These are phyloP conservation scores for Gallinago undulata DNA, from an alignment of 2,113 vertebrate genomes.

Conservation along the genomic window DNA sequence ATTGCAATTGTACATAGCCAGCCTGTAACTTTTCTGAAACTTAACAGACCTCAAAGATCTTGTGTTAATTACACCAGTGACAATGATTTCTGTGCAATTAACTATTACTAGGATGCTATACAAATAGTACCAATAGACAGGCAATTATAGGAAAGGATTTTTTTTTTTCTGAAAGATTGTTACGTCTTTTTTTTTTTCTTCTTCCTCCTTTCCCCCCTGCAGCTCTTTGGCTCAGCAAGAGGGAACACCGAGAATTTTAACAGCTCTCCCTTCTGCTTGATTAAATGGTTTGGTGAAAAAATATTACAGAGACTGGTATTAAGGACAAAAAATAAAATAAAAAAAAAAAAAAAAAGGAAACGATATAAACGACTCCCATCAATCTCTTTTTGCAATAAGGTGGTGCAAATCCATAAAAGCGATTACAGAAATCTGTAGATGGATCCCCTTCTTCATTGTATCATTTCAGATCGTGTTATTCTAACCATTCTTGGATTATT, in stretches of 20 bases:
- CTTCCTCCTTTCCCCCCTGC: slow-evolving; percentile 56
- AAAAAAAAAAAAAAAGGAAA: slow-evolving; percentile 48
- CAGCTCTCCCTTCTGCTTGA: slow-evolving; percentile 94
- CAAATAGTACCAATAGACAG: neutral
- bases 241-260: slow-evolving; percentile 92
- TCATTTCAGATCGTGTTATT: slow-evolving; percentile 79
- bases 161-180: slow-evolving; percentile 26
- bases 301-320: slow-evolving; percentile 69
- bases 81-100: neutral
- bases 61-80: neutral
- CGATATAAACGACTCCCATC: slow-evolving; percentile 67
- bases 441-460: slow-evolving; percentile 85
- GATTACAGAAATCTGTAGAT: slow-evolving; percentile 84
- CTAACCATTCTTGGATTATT: slow-evolving; percentile 77
- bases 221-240: slow-evolving; percentile 94
- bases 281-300: slow-evolving; percentile 67
- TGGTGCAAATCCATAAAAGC: slow-evolving; percentile 80
- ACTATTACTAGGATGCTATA: neutral
- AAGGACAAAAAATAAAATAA: slow-evolving; percentile 58
- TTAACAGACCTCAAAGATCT: slow-evolving; percentile 4
- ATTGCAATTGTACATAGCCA: neutral
- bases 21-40: slow-evolving; percentile 24
- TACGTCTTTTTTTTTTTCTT: slow-evolving; percentile 15
- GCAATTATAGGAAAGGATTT: neutral
- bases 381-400: slow-evolving; percentile 80